phyloP scores from a whole-genome alignment of 2,113 vertebrate species.

The Ceuthmochares aereus region DNA sequence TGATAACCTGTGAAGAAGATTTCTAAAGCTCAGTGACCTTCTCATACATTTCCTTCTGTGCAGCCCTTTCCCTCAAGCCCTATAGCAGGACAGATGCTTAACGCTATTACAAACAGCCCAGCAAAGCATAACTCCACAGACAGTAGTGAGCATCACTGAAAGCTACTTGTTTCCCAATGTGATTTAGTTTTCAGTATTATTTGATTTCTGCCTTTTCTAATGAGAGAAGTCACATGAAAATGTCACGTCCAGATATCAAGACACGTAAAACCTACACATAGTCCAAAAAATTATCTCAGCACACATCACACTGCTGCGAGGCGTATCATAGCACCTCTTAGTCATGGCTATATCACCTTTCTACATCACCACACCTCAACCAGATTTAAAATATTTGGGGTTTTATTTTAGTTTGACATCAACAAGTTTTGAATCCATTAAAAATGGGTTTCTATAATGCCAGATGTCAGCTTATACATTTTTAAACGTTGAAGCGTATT shows the following conservation, averaged over 20 bases:
- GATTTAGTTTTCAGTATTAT: background rate
- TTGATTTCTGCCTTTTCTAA: background rate
- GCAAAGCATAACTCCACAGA: background rate
- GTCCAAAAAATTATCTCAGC: background rate
- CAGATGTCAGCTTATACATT: background rate
- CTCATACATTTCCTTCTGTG: background rate
- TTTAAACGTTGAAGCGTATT: background rate
- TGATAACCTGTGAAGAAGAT: background rate
- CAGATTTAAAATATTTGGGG: background rate
- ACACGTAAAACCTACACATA: accelerated
- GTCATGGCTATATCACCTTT: background rate
- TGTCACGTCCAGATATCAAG: background rate
- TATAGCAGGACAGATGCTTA: background rate
- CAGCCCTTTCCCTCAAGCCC: background rate
- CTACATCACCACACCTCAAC: background rate
- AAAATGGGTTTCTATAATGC: background rate
- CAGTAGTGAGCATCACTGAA: background rate
- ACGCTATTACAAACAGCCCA: background rate
- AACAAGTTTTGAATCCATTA: background rate
- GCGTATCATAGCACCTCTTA: background rate
- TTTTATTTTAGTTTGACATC: background rate
- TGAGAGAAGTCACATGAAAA: background rate
- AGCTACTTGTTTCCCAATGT: background rate
- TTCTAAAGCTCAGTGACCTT: background rate
- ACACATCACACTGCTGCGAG: background rate